Conservation (phyloP, 2,113 vertebrate species). For the Leptocoma aspasia region DNA sequence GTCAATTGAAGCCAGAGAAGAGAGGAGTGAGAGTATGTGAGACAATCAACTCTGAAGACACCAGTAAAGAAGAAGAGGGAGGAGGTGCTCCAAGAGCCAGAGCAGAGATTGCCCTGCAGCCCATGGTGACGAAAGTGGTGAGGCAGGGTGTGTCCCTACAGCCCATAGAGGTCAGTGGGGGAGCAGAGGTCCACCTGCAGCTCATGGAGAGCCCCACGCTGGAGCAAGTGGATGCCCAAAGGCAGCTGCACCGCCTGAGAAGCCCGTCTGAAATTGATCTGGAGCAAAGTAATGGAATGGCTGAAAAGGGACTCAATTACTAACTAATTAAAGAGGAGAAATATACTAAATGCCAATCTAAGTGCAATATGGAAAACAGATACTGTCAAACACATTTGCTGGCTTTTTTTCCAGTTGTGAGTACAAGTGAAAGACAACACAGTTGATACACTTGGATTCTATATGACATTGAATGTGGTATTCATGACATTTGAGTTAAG, state of each 20-base stretch:
- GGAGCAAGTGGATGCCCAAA: not conserved
- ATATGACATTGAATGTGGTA: too few species aligned
- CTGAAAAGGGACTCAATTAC: too few species aligned
- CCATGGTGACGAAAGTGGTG: not conserved
- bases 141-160: not conserved
- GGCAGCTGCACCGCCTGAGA: not conserved
- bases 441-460: too few species aligned
- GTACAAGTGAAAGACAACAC: too few species aligned
- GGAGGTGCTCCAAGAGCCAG: not conserved
- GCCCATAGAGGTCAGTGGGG: not conserved
- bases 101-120: not conserved
- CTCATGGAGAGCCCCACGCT: not conserved
- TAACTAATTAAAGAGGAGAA: too few species aligned
- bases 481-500: too few species aligned
- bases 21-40: not conserved
- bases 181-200: not conserved
- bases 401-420: too few species aligned
- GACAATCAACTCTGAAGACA: not conserved
- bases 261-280: too few species aligned
- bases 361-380: too few species aligned
- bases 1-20: not conserved
- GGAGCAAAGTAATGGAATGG: too few species aligned
- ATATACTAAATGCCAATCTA: too few species aligned
- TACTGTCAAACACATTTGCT: too few species aligned
- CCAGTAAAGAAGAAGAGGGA: not conserved